A percentile compares a stretch with the other conserved stretches of the same genome.
Evolutionary conservation across 2,113 vertebrate species (phyloP).

Genomic region (Equus przewalskii): DNA sequence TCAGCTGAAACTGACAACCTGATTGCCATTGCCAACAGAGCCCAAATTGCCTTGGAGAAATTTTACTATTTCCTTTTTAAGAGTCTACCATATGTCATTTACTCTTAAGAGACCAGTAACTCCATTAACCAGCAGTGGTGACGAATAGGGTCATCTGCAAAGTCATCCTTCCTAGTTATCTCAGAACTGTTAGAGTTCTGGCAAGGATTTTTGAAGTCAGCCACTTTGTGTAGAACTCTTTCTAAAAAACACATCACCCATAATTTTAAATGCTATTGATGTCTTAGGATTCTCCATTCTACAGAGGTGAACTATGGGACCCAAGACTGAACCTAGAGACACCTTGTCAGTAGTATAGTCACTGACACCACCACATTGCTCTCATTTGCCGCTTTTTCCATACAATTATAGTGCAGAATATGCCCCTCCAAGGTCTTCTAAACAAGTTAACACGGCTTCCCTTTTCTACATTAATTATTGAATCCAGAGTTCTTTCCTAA

Average conservation of each 20-base stretch:
- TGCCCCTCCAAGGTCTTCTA: not conserved
- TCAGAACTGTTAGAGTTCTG: not conserved
- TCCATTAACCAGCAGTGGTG: not conserved
- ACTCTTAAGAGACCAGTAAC: not conserved
- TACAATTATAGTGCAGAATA: not conserved
- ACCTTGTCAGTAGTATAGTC: not conserved
- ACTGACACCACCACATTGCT: accelerated
- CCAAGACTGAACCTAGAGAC: not conserved
- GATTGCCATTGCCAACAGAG: not conserved
- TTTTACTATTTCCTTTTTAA: not conserved
- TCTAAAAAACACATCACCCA: not conserved
- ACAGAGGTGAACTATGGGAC: not conserved
- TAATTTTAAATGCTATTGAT: not conserved
- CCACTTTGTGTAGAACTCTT: not conserved
- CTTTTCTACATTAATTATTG: not conserved
- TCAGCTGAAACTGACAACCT: not conserved
- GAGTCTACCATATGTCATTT: not conserved
- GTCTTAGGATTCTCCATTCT: not conserved
- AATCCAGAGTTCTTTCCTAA: not conserved
- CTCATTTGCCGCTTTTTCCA: not conserved
- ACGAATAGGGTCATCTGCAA: not conserved
- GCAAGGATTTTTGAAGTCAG: not conserved
- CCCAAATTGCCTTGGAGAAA: not conserved
- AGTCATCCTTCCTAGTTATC: not conserved
- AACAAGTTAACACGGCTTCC: not conserved